Evolutionary conservation across 2,797 vertebrate genomes (phyloP).

Genomic region (Amniataba percoides): DNA sequence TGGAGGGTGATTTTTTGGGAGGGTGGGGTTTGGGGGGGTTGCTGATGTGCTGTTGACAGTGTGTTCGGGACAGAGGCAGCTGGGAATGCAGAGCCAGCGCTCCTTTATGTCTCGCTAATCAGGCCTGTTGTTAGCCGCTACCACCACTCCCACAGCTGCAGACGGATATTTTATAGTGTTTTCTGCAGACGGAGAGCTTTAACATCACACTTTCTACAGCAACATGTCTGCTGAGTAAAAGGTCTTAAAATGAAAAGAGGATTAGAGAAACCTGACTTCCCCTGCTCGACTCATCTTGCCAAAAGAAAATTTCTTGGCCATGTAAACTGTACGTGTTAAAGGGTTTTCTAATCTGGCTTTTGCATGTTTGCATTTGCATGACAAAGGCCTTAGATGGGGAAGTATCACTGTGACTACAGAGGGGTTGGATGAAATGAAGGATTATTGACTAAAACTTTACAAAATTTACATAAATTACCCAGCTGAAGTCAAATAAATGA

Average conservation of each 20-base stretch:
- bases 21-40: constrained; percentile 17
- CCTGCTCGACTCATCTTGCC: neutral
- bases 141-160: neutral
- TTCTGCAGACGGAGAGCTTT: neutral
- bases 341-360: neutral
- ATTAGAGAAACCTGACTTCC: neutral
- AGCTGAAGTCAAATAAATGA: neutral
- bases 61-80: constrained; percentile 66
- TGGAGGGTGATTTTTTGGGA: constrained; percentile 49
- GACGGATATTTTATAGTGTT: neutral
- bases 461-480: neutral
- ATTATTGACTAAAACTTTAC: neutral
- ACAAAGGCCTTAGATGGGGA: neutral
- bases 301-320: neutral
- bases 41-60: constrained; percentile 69
- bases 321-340: neutral
- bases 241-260: neutral
- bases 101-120: constrained; percentile 58
- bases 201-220: fast-evolving
- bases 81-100: constrained; percentile 71
- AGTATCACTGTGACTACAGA: neutral
- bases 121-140: constrained; percentile 44
- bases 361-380: neutral
- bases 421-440: neutral
- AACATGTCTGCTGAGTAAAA: neutral